A percentile compares a stretch with the other conserved stretches of the same genome.
Conservation (phyloP, 2,797 vertebrate species). For the Spinus pinus region DNA sequence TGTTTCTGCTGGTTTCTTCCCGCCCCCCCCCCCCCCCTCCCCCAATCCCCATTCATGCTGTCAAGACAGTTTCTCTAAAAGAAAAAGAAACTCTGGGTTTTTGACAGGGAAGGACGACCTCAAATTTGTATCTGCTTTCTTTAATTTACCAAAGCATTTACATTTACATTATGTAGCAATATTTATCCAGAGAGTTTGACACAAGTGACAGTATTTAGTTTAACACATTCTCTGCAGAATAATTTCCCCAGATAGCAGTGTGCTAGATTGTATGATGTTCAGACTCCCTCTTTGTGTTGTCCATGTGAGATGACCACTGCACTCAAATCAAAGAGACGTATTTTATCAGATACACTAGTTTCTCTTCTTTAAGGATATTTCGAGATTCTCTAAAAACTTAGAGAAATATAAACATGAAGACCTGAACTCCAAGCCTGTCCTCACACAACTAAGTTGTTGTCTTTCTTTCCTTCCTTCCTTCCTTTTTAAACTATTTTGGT, state of each 20-base stretch:
- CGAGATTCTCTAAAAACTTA: neutral
- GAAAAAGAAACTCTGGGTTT: neutral
- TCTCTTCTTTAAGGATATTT: neutral
- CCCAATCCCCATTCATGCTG: neutral
- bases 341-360: neutral
- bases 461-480: neutral
- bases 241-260: neutral
- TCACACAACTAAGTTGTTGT: neutral
- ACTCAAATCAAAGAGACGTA: neutral
- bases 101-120: neutral
- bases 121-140: neutral
- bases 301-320: rapidly evolving
- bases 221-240: neutral
- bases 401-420: neutral
- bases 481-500: neutral
- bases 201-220: neutral
- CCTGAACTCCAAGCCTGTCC: neutral
- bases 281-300: neutral
- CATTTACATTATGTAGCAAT: neutral
- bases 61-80: neutral
- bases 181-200: neutral
- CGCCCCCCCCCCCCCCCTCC: rapidly evolving
- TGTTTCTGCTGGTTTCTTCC: neutral
- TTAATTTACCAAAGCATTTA: neutral
- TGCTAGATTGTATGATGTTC: neutral